Base-by-base conservation (phyloP, 2,113 vertebrate species). In the Melanotaenia duboulayi region DNA sequence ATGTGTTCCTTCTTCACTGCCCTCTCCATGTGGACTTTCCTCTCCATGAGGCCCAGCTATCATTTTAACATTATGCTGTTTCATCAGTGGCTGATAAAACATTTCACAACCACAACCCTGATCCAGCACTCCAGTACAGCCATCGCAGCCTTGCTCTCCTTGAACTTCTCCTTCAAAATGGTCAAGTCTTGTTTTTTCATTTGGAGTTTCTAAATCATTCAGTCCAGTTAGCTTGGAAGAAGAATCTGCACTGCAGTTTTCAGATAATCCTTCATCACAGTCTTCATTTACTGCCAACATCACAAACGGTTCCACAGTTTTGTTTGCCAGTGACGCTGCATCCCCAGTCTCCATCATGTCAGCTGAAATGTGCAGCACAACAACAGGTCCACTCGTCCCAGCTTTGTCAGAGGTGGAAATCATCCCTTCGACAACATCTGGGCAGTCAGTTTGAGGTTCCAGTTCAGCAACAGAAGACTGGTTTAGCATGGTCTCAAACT, bases 361-460 rank as follows among this genome's bases (percentile, higher is more conserved):
- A 56, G 20, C 51, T 50, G 65, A 58, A 56, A 65, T 57, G 44
- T 59, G 39, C 52, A 44, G 48, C 24, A 32, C 37, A 67, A 25
- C 61, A 62, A 22, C 52, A 55, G 67, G 56, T 57, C 37, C 46
- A 63, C 52, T 74, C 51, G 42, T 58, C 65, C 35, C 65, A 63
- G 75, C 57, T 39, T 51, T 64, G 51, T 74, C 64, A 67, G 37
- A 57, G 62, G 50, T 76, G 78, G 80, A 67, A 63, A 80, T 83
- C 39, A 44, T 50, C 44, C 68, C 76, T 76, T 72, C 71, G 37
- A 67, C 78, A 49, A 74, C 71, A 78, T 87, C 64, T 81, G 76
- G 71, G 51, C 78, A 84, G 76, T 71, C 56, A 23, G 76, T 52
- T 46, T 82, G 80, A 82, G 78, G 69, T 87, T 85, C 76, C 44